phyloP scores from a whole-genome alignment of 2,888 invertebrate genomes.

The Clostera curtula region DNA sequence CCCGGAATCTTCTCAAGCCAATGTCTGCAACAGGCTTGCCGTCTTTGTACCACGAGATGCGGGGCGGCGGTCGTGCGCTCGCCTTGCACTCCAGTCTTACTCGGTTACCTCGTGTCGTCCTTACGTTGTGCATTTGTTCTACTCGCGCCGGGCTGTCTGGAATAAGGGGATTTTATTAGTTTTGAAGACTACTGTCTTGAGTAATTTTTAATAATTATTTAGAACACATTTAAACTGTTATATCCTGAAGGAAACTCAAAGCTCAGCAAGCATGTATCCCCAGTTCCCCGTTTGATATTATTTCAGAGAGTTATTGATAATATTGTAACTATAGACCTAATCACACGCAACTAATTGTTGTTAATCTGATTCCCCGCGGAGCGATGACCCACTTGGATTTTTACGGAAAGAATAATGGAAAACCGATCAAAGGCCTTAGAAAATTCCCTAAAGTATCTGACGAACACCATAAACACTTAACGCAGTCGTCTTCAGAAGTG shows the following conservation, averaged over 20 bases:
- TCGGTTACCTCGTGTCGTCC: slow-evolving; percentile 63
- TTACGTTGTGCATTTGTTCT: slow-evolving; percentile 57
- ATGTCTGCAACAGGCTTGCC: slow-evolving; percentile 78
- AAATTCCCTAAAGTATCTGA: slow-evolving; percentile 26
- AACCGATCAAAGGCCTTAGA: no score
- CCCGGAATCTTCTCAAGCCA: slow-evolving; percentile 73
- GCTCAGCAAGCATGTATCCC: no score
- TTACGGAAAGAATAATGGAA: no score
- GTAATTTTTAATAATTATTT: no score
- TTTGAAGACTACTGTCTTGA: no score
- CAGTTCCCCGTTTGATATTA: no score
- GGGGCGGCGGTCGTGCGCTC: slow-evolving; percentile 85
- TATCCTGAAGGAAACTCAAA: no score
- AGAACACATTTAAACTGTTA: no score
- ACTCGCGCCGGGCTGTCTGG: slow-evolving; percentile 64
- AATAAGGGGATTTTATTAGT: slow-evolving; percentile 10
- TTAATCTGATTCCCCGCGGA: background rate
- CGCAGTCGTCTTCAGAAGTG: slow-evolving; percentile 52
- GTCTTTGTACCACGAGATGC: slow-evolving; percentile 88
- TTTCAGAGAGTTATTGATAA: no score
- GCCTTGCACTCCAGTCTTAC: slow-evolving; percentile 84
- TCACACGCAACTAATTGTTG: background rate
- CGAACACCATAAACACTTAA: slow-evolving; percentile 36
- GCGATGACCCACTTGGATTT: no score
- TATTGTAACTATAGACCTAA: no score